Base-by-base conservation (phyloP, 2,888 invertebrate genomes). In the Clivina fossor region DNA sequence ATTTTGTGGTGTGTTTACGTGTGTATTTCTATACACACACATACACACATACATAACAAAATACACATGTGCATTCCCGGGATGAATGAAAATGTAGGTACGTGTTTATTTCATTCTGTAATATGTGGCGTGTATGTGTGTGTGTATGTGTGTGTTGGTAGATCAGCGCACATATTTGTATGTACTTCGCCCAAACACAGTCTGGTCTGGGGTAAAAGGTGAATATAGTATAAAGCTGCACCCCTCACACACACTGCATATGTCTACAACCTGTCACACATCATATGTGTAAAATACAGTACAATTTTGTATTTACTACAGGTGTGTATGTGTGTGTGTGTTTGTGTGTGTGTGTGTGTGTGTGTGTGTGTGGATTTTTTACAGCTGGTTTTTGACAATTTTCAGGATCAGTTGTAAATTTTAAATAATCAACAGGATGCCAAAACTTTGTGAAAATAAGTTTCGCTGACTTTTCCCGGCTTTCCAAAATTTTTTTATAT, bases 321-420 rank as follows among this genome's bases (percentile, higher is more conserved):
- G 16, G 30, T 18, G 13, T 33, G 47, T 20, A 47, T 33, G 33
- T 47, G 15, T 32, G 20, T 13, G 22, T 40, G 30, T 44, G 44
- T 44, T 18, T 32, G 15, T 9, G 16, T 46, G 15, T 46, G 46
- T 11, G 19, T 32, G 33, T 33, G n/a, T 16, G 24, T 41, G 8
- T 24, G 33, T n/a, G 33, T 46, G 38, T 38, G 8, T 15, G 15
- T 7, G 32, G 11, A 32, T 4, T 4, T 11, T 32, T 13, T 32
- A 32, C 32, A 1, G 7, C 11, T 4, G 11, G 32, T 32, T 32
- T 30, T 32, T n/a, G n/a, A n/a, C n/a, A n/a, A n/a, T n/a, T n/a
- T n/a, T n/a, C n/a, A n/a, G n/a, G n/a, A n/a, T n/a, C n/a, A n/a
- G n/a, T n/a, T n/a, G n/a, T n/a, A n/a, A n/a, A n/a, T n/a, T n/a